Evolutionary conservation across 37 sponge, comb jelly and placozoan species (phyloP), one percentile per base, ranked within the genome.

Genomic region (Halisarca cf. caerulea): DNA sequence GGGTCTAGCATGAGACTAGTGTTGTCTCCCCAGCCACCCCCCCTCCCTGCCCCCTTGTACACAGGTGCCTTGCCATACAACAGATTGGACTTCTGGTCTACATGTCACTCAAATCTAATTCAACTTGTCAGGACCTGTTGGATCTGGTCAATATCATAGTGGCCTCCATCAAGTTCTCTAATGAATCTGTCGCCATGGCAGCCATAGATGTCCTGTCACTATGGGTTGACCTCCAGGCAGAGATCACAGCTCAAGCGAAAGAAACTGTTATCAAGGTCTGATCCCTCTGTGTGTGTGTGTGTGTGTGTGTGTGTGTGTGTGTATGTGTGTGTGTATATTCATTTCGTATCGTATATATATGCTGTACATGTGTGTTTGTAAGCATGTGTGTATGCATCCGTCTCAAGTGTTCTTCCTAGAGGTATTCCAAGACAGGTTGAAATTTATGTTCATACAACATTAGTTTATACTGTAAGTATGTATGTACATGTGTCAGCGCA

Each of bases 171-270:
- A 60, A 92, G 90, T 91, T 95, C 78, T n/a, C 88, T 40, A 90
- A 95, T 73, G 79, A 74, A 0, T 9, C 72, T 58, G 83, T 95
- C 4, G 70, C 88, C 30, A 79, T 92, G 85, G 73, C 84, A 36
- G 91, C 97, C n/a, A 74, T 96, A 2, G 97, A 96, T 79, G 91
- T 96, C 90, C 42, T 94, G 38, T 88, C 62, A 43, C 37, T 96
- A 37, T 89, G 94, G 58, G 21, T 35, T 28, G 69, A 77, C 30
- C 74, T 92, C 57, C 80, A 66, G 20, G 39, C 83, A 1, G 80
- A 71, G 79, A 79, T 95, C 59, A 0, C 60, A 37, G 64, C 75
- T 83, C 61, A 77, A n/a, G 45, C 25, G 78, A 55, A 84, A 0
- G 37, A 54, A 45, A 70, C 44, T 38, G 73, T 89, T 43, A 23